Percentiles rank a stretch among this genome's conserved stretches.
Conservation (phyloP, 2,797 vertebrate genomes). For the Morus bassanus region DNA sequence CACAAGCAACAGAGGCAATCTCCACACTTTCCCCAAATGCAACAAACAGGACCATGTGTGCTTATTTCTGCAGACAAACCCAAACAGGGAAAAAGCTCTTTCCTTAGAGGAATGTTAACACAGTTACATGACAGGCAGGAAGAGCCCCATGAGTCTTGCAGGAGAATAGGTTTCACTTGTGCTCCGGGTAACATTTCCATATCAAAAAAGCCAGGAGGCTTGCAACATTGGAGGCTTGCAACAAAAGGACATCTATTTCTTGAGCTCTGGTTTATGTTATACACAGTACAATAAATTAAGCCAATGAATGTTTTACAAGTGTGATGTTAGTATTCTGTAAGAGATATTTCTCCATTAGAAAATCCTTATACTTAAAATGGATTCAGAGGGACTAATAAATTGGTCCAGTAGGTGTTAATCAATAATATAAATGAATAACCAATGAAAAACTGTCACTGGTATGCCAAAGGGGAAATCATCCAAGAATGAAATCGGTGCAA, state of each 20-base stretch:
- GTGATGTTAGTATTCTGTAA: slow-evolving; percentile 46
- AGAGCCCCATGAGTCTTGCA: neutral
- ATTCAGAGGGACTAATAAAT: slow-evolving; percentile 87
- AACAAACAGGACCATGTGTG: neutral
- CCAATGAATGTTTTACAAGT: slow-evolving; percentile 41
- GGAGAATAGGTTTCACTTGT: neutral
- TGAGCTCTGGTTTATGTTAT: neutral
- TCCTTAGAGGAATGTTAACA: neutral
- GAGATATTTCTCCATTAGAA: slow-evolving; percentile 46
- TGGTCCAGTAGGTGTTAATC: slow-evolving; percentile 85
- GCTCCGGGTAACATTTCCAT: neutral
- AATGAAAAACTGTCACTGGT: slow-evolving; percentile 82
- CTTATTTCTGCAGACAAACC: neutral
- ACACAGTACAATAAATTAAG: neutral
- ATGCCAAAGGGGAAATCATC: slow-evolving; percentile 89
- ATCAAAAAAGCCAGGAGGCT: neutral
- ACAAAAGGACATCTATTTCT: neutral
- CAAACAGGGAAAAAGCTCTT: neutral
- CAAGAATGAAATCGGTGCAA: slow-evolving; percentile 89
- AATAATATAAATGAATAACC: slow-evolving; percentile 86
- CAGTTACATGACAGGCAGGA: neutral
- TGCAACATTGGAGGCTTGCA: neutral
- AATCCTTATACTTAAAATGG: slow-evolving; percentile 80
- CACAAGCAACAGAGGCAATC: neutral
- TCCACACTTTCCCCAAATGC: neutral